phyloP scores from a whole-genome alignment of 2,113 vertebrate species.

The Lonchura striata region DNA sequence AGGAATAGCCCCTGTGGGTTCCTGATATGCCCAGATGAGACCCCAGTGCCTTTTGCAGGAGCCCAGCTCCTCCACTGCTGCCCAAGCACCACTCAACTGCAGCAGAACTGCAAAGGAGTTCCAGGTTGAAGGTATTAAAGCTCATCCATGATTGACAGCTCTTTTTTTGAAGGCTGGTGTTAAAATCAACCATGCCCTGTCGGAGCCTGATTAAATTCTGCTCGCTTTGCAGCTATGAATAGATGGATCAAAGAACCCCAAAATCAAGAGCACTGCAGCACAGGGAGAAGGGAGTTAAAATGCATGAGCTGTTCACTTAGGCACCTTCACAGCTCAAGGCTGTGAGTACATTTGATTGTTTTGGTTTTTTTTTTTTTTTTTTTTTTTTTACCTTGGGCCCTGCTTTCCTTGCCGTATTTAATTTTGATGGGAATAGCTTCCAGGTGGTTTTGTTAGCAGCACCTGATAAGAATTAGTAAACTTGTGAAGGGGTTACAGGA shows the following conservation, averaged over 20 bases:
- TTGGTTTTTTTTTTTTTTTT: not conserved
- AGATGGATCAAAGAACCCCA: constrained; percentile 53
- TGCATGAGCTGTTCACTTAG: constrained; percentile 29
- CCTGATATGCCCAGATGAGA: not conserved
- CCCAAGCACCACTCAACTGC: not conserved
- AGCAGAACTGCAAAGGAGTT: not conserved
- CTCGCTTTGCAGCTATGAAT: constrained; percentile 24
- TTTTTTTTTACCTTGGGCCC: not conserved
- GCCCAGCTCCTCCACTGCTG: not conserved
- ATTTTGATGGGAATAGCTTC: not conserved
- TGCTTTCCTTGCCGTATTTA: not conserved
- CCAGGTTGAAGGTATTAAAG: constrained; percentile 4
- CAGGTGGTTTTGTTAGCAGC: not conserved
- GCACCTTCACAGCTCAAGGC: constrained; percentile 31
- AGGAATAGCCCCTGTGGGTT: not conserved
- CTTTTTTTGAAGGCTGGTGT: not conserved
- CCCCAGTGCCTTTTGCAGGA: not conserved
- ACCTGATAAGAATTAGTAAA: not conserved
- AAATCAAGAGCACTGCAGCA: not conserved
- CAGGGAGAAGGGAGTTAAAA: constrained; percentile 44
- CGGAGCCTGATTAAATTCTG: constrained; percentile 57
- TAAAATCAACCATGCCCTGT: not conserved
- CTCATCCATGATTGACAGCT: constrained; percentile 41
- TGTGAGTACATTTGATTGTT: not conserved
- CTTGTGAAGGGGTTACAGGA: not conserved